A percentile compares a stretch with the other conserved stretches of the same genome.
phyloP scores from a whole-genome alignment of 2,113 vertebrate species.

The Madoqua kirkii region DNA sequence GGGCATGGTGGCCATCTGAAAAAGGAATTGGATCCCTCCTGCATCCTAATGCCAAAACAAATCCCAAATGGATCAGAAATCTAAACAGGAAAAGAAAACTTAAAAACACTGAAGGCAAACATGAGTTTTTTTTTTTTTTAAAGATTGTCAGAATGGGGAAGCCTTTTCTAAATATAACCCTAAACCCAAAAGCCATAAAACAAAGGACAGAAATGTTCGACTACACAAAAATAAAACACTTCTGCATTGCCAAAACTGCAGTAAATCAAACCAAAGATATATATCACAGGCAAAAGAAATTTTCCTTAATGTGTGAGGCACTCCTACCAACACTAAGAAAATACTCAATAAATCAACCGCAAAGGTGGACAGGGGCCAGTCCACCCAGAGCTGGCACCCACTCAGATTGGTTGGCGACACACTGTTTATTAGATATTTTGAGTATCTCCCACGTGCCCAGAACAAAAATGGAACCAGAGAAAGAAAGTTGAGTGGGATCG shows the following conservation, averaged over 20 bases:
- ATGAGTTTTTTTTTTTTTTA: background rate
- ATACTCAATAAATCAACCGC: background rate
- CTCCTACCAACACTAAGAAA: background rate
- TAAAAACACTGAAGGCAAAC: conserved; percentile 46
- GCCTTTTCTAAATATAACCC: conserved; percentile 42
- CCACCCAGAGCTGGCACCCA: background rate
- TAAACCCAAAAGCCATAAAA: conserved; percentile 36
- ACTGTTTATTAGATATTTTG: conserved; percentile 1
- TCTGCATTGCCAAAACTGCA: background rate
- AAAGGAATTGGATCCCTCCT: background rate
- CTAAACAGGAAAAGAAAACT: conserved; percentile 34
- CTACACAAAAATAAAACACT: background rate
- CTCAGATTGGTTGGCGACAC: background rate
- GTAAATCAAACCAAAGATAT: conserved; percentile 46
- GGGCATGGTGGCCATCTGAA: background rate
- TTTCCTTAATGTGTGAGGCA: background rate
- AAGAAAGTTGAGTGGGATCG: conserved; percentile 41
- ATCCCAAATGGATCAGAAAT: conserved; percentile 11
- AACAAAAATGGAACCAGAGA: conserved; percentile 27
- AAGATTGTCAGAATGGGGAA: background rate
- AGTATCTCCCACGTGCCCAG: conserved; percentile 22
- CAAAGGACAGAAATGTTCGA: background rate
- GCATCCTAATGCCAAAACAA: background rate
- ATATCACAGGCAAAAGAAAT: background rate
- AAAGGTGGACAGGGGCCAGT: background rate